Percentiles rank a stretch among this genome's conserved stretches.
These are phyloP conservation scores for Lobophora halterata DNA, from an alignment of 2,888 invertebrate species.

Conservation along the genomic window DNA sequence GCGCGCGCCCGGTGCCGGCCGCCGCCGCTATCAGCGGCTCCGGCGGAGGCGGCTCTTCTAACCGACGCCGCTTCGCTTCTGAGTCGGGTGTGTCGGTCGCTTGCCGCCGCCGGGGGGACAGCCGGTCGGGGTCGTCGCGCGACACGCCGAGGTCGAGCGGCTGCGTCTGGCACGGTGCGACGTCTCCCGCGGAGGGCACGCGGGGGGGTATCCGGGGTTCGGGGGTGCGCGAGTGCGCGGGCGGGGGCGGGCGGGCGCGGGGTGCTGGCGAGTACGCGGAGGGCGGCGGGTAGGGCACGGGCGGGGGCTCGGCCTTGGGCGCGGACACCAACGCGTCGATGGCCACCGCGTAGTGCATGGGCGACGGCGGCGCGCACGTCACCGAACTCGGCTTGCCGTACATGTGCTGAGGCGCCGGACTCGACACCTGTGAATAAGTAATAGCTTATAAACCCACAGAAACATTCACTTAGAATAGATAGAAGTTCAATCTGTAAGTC, in stretches of 20 bases:
- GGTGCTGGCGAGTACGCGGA: conserved; percentile 60
- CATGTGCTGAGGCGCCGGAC: conserved; percentile 88
- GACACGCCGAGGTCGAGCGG: conserved; percentile 88
- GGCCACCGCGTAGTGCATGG: conserved; percentile 61
- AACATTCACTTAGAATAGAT: no score
- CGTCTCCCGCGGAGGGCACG: conserved; percentile 58
- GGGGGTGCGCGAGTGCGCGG: conserved; percentile 79
- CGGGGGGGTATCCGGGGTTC: conserved; percentile 70
- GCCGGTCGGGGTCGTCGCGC: conserved; percentile 81
- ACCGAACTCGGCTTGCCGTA: conserved; percentile 83
- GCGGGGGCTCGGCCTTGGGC: conserved; percentile 72
- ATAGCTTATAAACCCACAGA: no score
- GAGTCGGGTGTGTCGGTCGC: conserved; percentile 74
- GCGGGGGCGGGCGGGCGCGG: conserved; percentile 76
- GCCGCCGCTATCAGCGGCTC: conserved; percentile 87
- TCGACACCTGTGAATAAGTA: no score
- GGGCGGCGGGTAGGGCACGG: conserved; percentile 69
- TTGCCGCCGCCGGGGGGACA: conserved; percentile 83
- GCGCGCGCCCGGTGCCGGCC: conserved; percentile 86
- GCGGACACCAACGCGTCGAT: conserved; percentile 75
- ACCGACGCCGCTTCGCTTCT: conserved; percentile 83
- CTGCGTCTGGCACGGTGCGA: conserved; percentile 85
- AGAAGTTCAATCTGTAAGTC: no score
- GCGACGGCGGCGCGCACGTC: conserved; percentile 75
- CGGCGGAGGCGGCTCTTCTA: conserved; percentile 75